Percentiles rank a stretch among this genome's conserved stretches.
phyloP scores from a whole-genome alignment of 2,113 vertebrate species.

The Promerops cafer region DNA sequence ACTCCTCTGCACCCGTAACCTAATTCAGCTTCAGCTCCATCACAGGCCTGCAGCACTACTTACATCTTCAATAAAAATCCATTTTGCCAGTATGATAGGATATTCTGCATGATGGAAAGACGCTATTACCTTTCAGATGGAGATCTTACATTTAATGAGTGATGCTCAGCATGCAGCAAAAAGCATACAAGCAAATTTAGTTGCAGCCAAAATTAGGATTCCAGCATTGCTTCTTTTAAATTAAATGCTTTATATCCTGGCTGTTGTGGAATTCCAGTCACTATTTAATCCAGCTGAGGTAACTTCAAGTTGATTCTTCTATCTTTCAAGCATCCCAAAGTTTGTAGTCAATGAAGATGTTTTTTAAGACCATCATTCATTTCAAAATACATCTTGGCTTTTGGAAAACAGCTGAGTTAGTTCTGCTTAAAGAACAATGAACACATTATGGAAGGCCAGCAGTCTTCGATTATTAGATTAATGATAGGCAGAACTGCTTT shows the following conservation, averaged over 20 bases:
- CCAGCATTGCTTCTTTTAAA: neutral
- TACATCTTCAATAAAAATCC: constrained; percentile 12
- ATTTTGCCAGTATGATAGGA: neutral
- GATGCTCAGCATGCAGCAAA: neutral
- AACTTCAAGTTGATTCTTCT: neutral
- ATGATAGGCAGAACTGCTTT: neutral
- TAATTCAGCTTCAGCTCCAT: constrained; percentile 24
- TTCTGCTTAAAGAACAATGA: neutral
- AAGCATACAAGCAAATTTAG: neutral
- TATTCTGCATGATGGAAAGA: neutral
- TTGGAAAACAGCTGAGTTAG: neutral
- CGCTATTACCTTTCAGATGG: neutral
- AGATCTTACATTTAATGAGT: neutral
- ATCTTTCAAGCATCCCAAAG: neutral
- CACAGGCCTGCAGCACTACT: neutral
- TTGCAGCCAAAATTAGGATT: neutral
- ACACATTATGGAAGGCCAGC: neutral
- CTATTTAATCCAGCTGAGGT: neutral
- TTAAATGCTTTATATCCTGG: neutral
- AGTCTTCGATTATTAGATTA: neutral
- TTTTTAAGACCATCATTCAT: neutral
- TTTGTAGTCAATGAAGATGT: neutral
- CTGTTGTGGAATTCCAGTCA: neutral
- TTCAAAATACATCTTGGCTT: neutral
- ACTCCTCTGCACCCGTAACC: neutral